Conservation (phyloP, 2,888 invertebrate genomes). For the Sphaerophoria rueppellii region DNA sequence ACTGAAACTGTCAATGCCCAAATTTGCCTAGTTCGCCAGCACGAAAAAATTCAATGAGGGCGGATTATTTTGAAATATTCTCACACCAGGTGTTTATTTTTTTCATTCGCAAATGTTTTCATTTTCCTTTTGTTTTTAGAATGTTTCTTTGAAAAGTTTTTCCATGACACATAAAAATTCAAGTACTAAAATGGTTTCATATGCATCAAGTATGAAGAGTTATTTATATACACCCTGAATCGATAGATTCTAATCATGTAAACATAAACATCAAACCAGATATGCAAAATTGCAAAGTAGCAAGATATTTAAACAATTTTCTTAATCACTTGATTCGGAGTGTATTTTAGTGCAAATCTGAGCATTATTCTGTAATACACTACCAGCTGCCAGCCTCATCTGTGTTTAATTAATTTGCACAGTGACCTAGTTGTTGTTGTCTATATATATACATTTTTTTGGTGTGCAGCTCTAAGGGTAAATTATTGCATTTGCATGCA, state of each 20-base stretch:
- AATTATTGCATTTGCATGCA: conserved; percentile 68
- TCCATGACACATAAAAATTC: conserved; percentile 68
- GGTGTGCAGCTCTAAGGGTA: conserved; percentile 55
- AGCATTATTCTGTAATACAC: conserved; percentile 50
- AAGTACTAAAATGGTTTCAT: conserved; percentile 47
- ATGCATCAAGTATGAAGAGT: conserved; percentile 1
- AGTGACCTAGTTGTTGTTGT: conserved; percentile 65
- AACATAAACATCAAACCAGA: no score
- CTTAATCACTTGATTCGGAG: background rate
- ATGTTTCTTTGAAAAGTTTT: conserved; percentile 39
- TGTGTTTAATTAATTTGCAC: conserved; percentile 72
- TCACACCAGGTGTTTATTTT: conserved; percentile 51
- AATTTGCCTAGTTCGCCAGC: conserved; percentile 22
- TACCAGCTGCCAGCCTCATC: conserved; percentile 59
- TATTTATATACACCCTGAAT: background rate
- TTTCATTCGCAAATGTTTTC: conserved; percentile 3
- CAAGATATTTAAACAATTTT: no score
- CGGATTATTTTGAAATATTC: conserved; percentile 55
- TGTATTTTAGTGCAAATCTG: conserved; percentile 51
- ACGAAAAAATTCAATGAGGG: conserved; percentile 22
- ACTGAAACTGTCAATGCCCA: conserved; percentile 2
- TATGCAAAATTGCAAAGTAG: no score
- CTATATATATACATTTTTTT: conserved; percentile 37
- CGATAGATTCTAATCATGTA: no score
- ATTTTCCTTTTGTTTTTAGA: background rate